A percentile compares a stretch with the other conserved stretches of the same genome.
Conservation (phyloP, 2,113 vertebrate species). For the Corydoras sp. region DNA sequence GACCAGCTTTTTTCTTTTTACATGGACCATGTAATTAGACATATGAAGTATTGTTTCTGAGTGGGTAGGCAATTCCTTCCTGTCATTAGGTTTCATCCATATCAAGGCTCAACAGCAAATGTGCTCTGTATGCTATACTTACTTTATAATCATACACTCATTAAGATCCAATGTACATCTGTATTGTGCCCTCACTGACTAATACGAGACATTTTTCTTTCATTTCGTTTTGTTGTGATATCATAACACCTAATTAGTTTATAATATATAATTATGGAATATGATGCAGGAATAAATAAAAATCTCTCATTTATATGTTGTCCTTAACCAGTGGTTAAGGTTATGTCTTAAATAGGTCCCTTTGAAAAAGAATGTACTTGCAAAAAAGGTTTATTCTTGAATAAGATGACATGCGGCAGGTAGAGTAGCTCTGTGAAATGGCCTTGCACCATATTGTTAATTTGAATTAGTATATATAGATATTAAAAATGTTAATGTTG, state of each 20-base stretch:
- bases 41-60: conserved; percentile 29
- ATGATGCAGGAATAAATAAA: too few species aligned
- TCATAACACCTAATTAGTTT: not conserved
- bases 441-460: not conserved
- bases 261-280: too few species aligned
- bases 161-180: not conserved
- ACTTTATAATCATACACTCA: not conserved
- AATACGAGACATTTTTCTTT: not conserved
- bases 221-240: not conserved
- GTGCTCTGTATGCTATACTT: not conserved
- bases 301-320: too few species aligned
- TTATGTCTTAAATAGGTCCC: too few species aligned
- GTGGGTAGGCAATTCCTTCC: conserved; percentile 6
- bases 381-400: not conserved
- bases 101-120: not conserved
- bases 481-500: too few species aligned
- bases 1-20: conserved; percentile 44
- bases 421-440: not conserved
- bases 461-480: not conserved
- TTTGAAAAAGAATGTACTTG: too few species aligned
- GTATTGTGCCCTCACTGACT: not conserved
- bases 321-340: too few species aligned
- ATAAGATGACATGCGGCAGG: not conserved
- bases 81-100: not conserved
- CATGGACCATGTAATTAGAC: conserved; percentile 32